Conservation (phyloP, 1,140 invertebrate species). For the Diachasma alloeum region DNA sequence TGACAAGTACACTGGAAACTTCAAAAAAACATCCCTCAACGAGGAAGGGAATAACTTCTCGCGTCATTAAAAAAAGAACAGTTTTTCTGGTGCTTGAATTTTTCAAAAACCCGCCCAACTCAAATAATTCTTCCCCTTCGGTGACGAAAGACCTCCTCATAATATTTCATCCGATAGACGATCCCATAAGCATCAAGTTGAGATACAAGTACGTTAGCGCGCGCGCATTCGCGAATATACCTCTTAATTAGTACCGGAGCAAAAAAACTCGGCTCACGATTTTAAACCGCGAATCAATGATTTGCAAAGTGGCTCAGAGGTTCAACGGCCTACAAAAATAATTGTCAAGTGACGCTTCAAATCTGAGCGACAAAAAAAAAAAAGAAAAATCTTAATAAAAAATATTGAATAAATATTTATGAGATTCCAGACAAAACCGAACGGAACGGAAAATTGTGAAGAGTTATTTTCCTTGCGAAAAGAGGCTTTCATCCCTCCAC, state of each 20-base stretch:
- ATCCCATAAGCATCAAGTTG: not conserved
- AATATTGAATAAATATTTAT: not conserved
- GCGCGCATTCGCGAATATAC: not conserved
- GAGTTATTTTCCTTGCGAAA: not conserved
- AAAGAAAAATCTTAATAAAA: slow-evolving; percentile 28
- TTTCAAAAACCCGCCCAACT: too few species aligned
- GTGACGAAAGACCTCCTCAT: not conserved
- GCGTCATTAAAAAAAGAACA: too few species aligned
- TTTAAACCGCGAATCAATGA: slow-evolving; percentile 35
- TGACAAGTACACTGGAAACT: not conserved
- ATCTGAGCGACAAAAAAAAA: slow-evolving; percentile 33
- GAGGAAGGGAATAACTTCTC: too few species aligned
- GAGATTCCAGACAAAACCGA: not conserved
- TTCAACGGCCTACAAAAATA: slow-evolving; percentile 39
- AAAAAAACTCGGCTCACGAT: slow-evolving; percentile 21
- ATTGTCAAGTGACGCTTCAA: slow-evolving; percentile 32
- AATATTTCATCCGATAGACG: not conserved
- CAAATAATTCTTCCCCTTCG: not conserved
- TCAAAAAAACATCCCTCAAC: too few species aligned
- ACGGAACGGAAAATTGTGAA: not conserved
- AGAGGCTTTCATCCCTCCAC: not conserved
- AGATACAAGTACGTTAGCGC: not conserved
- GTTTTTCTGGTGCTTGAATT: too few species aligned
- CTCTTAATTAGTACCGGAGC: slow-evolving; percentile 39
- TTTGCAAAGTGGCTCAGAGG: slow-evolving; percentile 34